Evolutionary conservation across 2,113 vertebrate genomes (phyloP), one percentile per base, ranked within the genome.

Genomic region (Typhlomys cinereus): DNA sequence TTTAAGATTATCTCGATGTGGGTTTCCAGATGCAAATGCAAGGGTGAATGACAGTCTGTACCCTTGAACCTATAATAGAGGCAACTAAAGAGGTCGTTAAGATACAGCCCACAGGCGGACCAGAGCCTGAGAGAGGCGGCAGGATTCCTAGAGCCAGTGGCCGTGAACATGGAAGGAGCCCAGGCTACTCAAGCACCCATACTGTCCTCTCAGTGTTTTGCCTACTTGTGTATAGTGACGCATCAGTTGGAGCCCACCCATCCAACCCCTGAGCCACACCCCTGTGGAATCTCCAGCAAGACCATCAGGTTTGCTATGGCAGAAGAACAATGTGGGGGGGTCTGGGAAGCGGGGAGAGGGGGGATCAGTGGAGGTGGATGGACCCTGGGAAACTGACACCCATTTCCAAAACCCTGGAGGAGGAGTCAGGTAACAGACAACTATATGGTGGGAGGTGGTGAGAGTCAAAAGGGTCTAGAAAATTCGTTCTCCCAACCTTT

Each of bases 21-120:
- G 11, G 61, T 87, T 91, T 78, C 71, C 31, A 14, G 14, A 12
- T 57, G 87, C 44, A 84, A 73, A 52, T 1, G 1, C 34, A 69
- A 79, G 31, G 62, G 62, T 62, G 50, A 82, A 36, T 41, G 73
- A 71, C 1, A 36, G 67, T 61, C 21, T 31, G 34, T 12, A 46
- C 46, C 54, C 84, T 11, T 29, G 5, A 25, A 41, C 59, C 75
- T 90, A 46, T 20, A 82, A 39, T 0, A 69, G n/a, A 62, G 46
- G 50, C 59, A 62, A 57, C 71, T 41, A 64, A 92, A 74, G 70
- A 83, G 23, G 25, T 54, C 50, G 50, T 69, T 69, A 64, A 75
- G 89, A 46, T 9, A 29, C 0, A 75, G 9, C 4, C 21, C 31
- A 57, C 61, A 75, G 21, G 11, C 20, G 5, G 13, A 3, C 48